Conservation (phyloP, 2,888 invertebrate genomes). For the Caradrina clavipalpis region DNA sequence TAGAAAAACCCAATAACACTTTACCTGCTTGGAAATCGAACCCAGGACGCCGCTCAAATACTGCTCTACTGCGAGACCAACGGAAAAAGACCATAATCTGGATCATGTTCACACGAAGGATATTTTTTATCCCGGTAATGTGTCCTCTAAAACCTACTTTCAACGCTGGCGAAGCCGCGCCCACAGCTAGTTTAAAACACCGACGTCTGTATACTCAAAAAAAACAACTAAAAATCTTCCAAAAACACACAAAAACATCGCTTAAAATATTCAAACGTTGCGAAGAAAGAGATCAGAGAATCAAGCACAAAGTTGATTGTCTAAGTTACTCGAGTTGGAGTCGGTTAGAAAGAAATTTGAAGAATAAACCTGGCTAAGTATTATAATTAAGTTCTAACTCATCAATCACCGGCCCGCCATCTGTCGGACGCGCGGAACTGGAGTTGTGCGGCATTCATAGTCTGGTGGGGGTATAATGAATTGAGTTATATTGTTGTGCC, state of each 20-base stretch:
- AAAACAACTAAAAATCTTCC: background rate
- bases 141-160: too few relatives aligned
- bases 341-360: conserved; percentile 68
- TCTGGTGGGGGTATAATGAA: conserved; percentile 13
- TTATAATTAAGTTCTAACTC: conserved; percentile 83
- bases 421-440: conserved; percentile 71
- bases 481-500: background rate
- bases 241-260: background rate
- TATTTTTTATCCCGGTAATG: too few relatives aligned
- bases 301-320: conserved; percentile 60
- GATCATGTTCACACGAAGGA: too few relatives aligned
- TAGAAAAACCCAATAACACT: too few relatives aligned
- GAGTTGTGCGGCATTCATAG: conserved; percentile 66
- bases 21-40: too few relatives aligned
- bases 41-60: too few relatives aligned
- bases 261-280: conserved; percentile 12
- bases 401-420: conserved; percentile 85
- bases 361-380: conserved; percentile 72
- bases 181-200: too few relatives aligned
- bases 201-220: too few relatives aligned
- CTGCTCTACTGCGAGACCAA: too few relatives aligned
- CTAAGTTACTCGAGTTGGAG: conserved; percentile 54
- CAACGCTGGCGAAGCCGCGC: too few relatives aligned
- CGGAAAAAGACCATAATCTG: too few relatives aligned
- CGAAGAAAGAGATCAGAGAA: conserved; percentile 20